These are phyloP conservation scores for Anabacerthia variegaticeps DNA, from an alignment of 2,797 vertebrate species.

Conservation along the genomic window DNA sequence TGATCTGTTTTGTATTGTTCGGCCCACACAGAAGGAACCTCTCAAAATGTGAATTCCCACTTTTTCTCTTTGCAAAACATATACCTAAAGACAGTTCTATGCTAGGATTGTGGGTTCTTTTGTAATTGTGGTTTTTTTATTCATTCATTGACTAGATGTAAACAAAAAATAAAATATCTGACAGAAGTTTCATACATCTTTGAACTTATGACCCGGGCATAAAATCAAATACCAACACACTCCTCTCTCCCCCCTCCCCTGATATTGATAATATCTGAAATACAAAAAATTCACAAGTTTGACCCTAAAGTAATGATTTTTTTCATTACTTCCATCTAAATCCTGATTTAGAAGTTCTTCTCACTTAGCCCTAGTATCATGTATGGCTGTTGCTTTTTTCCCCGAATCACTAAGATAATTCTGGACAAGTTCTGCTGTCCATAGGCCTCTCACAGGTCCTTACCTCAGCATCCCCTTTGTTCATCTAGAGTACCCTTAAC, in stretches of 20 bases:
- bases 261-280: neutral
- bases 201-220: neutral
- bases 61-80: neutral
- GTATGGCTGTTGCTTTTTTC: neutral
- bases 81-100: neutral
- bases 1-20: slow-evolving; percentile 18
- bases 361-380: neutral
- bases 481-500: neutral
- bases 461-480: neutral
- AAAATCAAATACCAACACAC: neutral
- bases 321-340: neutral
- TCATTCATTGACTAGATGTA: neutral
- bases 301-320: neutral
- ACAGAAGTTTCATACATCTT: neutral
- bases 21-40: slow-evolving; percentile 15
- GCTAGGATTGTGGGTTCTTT: neutral
- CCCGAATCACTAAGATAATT: neutral
- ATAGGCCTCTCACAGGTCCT: neutral
- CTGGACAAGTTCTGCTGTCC: neutral
- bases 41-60: neutral
- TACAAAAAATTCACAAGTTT: neutral
- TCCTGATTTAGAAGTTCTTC: neutral
- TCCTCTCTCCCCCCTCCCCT: fast-evolving
- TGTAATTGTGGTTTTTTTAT: neutral
- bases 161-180: neutral